Evolutionary conservation across 2,113 vertebrate species (phyloP).

Genomic region (Taxidea taxus): DNA sequence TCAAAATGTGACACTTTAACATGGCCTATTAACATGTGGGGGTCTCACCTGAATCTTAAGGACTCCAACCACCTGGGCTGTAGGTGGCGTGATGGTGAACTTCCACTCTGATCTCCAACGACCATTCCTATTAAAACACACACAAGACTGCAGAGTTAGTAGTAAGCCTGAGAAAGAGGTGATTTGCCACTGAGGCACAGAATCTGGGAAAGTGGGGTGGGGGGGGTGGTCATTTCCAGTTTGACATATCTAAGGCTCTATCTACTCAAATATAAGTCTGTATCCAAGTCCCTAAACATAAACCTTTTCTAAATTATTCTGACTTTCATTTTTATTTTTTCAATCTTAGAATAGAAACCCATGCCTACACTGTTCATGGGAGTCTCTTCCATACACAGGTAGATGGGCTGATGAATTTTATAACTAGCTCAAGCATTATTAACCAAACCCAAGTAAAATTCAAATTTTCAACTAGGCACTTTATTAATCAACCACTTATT

Average conservation of each 20-base stretch:
- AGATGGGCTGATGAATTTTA: not conserved
- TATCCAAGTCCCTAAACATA: not conserved
- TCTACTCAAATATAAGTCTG: not conserved
- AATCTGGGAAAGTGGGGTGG: not conserved
- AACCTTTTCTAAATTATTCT: not conserved
- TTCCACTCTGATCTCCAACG: conserved; percentile 97
- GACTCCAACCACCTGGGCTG: conserved; percentile 91
- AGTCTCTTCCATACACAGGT: not conserved
- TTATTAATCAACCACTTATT: conserved; percentile 31
- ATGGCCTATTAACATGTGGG: not conserved
- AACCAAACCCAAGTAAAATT: conserved; percentile 17
- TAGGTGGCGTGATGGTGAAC: conserved; percentile 91
- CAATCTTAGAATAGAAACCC: not conserved
- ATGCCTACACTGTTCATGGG: not conserved
- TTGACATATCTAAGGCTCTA: not conserved
- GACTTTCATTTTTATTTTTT: conserved; percentile 6
- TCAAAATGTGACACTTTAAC: not conserved
- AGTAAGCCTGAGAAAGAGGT: not conserved
- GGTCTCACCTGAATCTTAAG: conserved; percentile 92
- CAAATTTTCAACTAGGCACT: not conserved
- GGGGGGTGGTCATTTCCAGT: not conserved
- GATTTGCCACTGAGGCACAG: not conserved
- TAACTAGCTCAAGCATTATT: not conserved
- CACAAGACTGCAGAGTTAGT: not conserved
- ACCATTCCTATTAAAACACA: conserved; percentile 87